Conservation (phyloP, 2,113 vertebrate species). For the Paralichthys olivaceus region DNA sequence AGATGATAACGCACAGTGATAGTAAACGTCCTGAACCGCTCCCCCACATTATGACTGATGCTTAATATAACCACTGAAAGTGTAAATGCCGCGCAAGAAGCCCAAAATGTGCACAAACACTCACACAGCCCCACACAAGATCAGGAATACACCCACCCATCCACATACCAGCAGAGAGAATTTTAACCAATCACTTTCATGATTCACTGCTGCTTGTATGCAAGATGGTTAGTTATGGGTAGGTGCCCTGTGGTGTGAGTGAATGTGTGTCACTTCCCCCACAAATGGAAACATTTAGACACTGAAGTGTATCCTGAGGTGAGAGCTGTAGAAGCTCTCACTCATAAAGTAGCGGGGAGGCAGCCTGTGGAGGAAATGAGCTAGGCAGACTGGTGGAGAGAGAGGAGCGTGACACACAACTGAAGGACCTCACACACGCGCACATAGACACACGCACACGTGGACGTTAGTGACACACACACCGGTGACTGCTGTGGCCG, state of each 20-base stretch:
- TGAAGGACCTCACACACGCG: constrained; percentile 72
- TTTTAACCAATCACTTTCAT: constrained; percentile 60
- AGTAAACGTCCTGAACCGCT: constrained; percentile 18
- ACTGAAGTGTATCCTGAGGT: constrained; percentile 79
- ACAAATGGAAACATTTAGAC: constrained; percentile 83
- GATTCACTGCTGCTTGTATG: constrained; percentile 56
- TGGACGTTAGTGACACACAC: constrained; percentile 40
- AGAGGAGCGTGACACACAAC: constrained; percentile 64
- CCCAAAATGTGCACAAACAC: constrained; percentile 9
- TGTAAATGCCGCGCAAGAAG: constrained; percentile 3
- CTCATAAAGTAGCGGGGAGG: constrained; percentile 81
- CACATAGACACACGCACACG: constrained; percentile 35
- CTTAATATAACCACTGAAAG: constrained; percentile 25
- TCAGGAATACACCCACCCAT: constrained; percentile 6
- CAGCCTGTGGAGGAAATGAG: constrained; percentile 79
- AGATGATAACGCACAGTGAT: background rate
- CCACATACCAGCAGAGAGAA: background rate
- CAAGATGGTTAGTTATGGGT: constrained; percentile 64
- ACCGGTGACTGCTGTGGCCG: constrained; percentile 45
- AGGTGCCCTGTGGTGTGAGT: constrained; percentile 63
- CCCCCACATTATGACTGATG: constrained; percentile 18
- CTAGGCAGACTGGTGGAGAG: constrained; percentile 70
- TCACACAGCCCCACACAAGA: constrained; percentile 6
- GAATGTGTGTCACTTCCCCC: constrained; percentile 78
- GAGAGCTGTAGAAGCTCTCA: constrained; percentile 78